Percentiles rank a stretch among this genome's conserved stretches.
phyloP scores from a whole-genome alignment of 1,140 invertebrate species.

The Campodea augens region DNA sequence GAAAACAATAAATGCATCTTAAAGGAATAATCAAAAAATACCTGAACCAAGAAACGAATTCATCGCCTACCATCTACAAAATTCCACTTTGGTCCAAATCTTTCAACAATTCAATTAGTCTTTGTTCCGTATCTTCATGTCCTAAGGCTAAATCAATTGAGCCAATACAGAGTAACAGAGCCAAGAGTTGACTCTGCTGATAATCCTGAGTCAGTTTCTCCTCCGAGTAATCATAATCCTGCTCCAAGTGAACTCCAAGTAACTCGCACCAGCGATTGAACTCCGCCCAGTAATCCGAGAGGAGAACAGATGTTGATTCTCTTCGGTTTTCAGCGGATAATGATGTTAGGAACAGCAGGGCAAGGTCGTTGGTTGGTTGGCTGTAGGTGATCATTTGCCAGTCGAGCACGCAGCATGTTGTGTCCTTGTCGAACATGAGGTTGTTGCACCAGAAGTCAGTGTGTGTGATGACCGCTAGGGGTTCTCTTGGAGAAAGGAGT shows the following conservation, averaged over 20 bases:
- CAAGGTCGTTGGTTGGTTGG: conserved; percentile 53
- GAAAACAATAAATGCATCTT: too few species aligned
- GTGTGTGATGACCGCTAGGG: conserved; percentile 48
- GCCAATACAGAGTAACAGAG: conserved; percentile 52
- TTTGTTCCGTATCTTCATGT: conserved; percentile 43
- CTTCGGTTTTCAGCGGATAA: conserved; percentile 45
- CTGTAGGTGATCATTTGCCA: conserved; percentile 71
- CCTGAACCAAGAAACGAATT: too few species aligned
- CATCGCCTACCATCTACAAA: too few species aligned
- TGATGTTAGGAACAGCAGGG: conserved; percentile 54
- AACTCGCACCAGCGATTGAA: conserved; percentile 31
- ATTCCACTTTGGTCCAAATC: conserved; percentile 38
- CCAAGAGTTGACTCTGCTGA: conserved; percentile 45
- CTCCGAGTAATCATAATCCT: conserved; percentile 30
- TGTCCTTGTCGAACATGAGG: conserved; percentile 39
- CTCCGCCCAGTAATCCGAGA: conserved; percentile 45
- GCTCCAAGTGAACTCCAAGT: conserved; percentile 36
- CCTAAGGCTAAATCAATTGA: conserved; percentile 53
- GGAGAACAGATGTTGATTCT: conserved; percentile 24
- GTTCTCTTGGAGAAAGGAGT: conserved; percentile 40
- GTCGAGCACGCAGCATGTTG: conserved; percentile 45
- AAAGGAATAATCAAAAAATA: too few species aligned
- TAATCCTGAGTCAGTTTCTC: conserved; percentile 39
- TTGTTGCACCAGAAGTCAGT: conserved; percentile 71
- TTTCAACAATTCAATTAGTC: conserved; percentile 36